Evolutionary conservation across 2,888 invertebrate genomes (phyloP), one percentile per base, ranked within the genome.

Genomic region (Marronus borbonicus): DNA sequence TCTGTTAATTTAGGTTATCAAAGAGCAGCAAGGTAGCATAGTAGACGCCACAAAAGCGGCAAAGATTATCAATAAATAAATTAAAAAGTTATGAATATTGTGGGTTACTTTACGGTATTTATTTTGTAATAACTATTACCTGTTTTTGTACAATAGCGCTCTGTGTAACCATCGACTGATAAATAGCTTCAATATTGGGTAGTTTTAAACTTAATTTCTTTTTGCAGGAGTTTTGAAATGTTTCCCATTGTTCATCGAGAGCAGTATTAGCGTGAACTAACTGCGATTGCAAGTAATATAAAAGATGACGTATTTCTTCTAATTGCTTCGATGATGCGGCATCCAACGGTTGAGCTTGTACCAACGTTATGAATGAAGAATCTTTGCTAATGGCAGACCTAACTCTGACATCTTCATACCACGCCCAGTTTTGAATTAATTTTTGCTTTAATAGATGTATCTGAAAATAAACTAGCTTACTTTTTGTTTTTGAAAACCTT

Each of bases 221-320:
- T 76, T 87, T 90, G 76, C 87, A 89, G 62, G 91, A 87, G 81
- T 91, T 89, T 84, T 92, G 91, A 83, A 90, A 91, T 78, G 91
- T 92, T 39, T 93, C 92, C 96, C 96, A 96, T 82, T 95, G 93
- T 72, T 93, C 90, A 85, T 96, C 95, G 2, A 97, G 89, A 1
- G 93, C 92, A 79, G 92, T 91, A 80, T 93, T 93, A 0, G 94
- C 93, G 85, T 95, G 93, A 2, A 91, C 90, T 5, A 97, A 85
- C 83, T 96, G 96, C 0, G 92, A 93, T 81, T 95, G 93, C 39
- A 96, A 92, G 83, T 95, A 94, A 83, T 93, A 93, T 1, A 93
- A 89, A 44, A 93, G 89, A 76, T 93, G 93, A 83, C 93, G 92
- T 3, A 97, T 91, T 10, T 93, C 93, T 0, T 92, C 90, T 75